phyloP scores from a whole-genome alignment of 2,888 invertebrate genomes.

The Drosophila monieri region DNA sequence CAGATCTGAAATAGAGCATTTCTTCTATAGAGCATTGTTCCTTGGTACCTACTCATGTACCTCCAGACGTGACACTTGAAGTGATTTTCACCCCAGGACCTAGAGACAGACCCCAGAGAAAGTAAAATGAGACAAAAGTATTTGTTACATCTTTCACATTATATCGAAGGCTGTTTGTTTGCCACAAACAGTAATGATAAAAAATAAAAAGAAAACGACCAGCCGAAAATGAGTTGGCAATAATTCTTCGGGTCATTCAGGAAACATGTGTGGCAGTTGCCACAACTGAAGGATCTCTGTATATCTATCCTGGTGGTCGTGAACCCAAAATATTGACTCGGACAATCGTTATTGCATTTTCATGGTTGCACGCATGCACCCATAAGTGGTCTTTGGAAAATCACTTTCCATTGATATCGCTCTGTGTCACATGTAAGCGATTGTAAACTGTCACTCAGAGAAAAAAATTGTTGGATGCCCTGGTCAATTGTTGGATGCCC shows the following conservation, averaged over 20 bases:
- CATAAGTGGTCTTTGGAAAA: conserved; percentile 39
- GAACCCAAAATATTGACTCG: conserved; percentile 41
- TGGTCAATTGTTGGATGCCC: conserved; percentile 18
- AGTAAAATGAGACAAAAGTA: conserved; percentile 39
- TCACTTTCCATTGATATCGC: conserved; percentile 35
- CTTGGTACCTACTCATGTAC: conserved; percentile 21
- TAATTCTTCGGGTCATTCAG: conserved; percentile 41
- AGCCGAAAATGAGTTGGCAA: conserved; percentile 40
- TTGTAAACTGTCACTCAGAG: conserved; percentile 35
- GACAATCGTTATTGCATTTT: conserved; percentile 36
- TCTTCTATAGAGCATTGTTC: conserved; percentile 5
- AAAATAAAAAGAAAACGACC: conserved; percentile 21
- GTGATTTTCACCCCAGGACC: conserved; percentile 23
- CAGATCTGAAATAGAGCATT: conserved; percentile 19
- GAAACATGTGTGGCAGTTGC: conserved; percentile 43
- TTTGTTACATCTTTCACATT: conserved; percentile 43
- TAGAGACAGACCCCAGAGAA: conserved; percentile 14
- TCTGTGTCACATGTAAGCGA: conserved; percentile 22
- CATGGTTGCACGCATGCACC: conserved; percentile 32
- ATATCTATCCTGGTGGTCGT: conserved; percentile 35
- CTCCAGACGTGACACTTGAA: conserved; percentile 35
- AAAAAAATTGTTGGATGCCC: conserved; percentile 28
- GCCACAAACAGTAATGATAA: conserved; percentile 39
- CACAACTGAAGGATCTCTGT: conserved; percentile 13
- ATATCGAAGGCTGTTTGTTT: conserved; percentile 38